Base-by-base conservation (phyloP, 1,140 invertebrate genomes). In the Bactericera cockerelli region DNA sequence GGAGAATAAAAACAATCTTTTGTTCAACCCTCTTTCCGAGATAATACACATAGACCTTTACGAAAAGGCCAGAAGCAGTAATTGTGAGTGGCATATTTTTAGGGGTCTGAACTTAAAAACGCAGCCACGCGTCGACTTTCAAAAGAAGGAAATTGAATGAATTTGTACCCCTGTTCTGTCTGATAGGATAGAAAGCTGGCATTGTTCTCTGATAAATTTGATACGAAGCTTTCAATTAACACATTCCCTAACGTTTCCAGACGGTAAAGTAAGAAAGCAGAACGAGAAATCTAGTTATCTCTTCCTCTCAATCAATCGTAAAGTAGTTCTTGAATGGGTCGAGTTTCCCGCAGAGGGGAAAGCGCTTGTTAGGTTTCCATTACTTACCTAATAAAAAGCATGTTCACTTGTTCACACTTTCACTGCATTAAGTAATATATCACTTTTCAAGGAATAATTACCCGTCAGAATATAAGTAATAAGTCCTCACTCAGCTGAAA, bases 141-240 rank as follows among this genome's bases (percentile, higher is more conserved):
- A 13, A 31, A 22, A 49, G 19, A 49, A 49, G 42, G 42, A 49
- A 49, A 49, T 49, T n/a, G 42, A 49, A 49, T 49, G 42, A 49
- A 49, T 49, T 49, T 49, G 42, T 49, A 49, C 42, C 42, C 28
- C 28, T 31, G 4, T 31, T 13, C 28, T 31, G 42, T 49, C 42
- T 49, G 42, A 49, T 49, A 49, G n/a, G n/a, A 6, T 19, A 8
- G 22, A 49, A 49, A 16, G n/a, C n/a, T n/a, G n/a, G n/a, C 42
- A 16, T 49, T 49, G 42, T 49, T 49, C 22, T 49, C 22, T n/a
- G n/a, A 16, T 49, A 49, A 49, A 49, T 49, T 49, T 22, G 42
- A 49, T 49, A 49, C 42, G 42, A 49, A n/a, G 42, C 42, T 49
- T 49, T 49, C 42, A 49, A 49, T 49, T 49, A 49, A 19, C 42